Conservation (phyloP, 2,888 invertebrate genomes). For the Gerris lacustris region DNA sequence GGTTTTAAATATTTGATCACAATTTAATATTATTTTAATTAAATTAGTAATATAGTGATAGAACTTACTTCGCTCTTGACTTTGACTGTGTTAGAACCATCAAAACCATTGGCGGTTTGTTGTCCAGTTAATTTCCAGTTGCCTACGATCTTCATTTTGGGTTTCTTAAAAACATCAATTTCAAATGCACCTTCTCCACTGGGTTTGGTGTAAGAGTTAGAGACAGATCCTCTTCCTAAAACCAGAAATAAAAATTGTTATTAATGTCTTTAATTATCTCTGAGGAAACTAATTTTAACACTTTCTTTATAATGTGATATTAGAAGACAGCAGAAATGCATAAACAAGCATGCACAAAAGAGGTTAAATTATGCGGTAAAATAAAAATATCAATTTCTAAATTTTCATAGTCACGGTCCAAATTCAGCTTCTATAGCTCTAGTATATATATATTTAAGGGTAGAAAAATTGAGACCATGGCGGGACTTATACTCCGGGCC, state of each 20-base stretch:
- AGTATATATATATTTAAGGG: too few relatives aligned
- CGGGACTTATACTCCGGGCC: too few relatives aligned
- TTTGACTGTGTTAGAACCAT: conserved; percentile 14
- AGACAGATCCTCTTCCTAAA: neutral
- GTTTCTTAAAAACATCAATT: conserved; percentile 48
- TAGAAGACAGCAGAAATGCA: too few relatives aligned
- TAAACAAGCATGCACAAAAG: too few relatives aligned
- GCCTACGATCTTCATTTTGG: conserved; percentile 44
- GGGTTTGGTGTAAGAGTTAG: conserved; percentile 19
- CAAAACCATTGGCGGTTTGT: conserved; percentile 21
- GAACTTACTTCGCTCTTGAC: conserved; percentile 27
- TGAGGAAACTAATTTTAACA: too few relatives aligned
- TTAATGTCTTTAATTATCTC: neutral
- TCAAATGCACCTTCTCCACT: conserved; percentile 39
- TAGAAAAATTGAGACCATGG: too few relatives aligned
- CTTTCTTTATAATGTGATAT: too few relatives aligned
- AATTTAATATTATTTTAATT: conserved; percentile 2
- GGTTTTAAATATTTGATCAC: neutral
- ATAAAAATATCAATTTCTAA: too few relatives aligned
- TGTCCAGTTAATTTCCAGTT: conserved; percentile 32
- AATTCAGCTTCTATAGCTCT: too few relatives aligned
- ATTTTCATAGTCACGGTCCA: too few relatives aligned
- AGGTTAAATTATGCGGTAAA: too few relatives aligned
- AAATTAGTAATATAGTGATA: neutral
- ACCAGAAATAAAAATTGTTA: neutral